These are phyloP conservation scores for Ptycholaimellus sp. DNA, from an alignment of 2,888 invertebrate genomes.

Conservation along the genomic window DNA sequence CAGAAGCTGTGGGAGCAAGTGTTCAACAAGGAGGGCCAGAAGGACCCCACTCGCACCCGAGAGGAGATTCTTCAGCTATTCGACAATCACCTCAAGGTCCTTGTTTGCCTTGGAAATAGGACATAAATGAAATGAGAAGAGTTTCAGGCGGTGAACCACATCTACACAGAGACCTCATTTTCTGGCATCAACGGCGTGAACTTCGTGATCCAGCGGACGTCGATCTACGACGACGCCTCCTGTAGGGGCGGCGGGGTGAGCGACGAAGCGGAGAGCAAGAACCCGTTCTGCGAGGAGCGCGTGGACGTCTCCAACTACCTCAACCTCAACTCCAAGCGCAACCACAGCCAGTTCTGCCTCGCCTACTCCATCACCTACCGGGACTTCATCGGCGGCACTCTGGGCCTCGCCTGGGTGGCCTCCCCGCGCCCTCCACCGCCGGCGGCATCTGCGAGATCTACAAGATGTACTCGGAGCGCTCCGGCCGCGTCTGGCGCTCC, in stretches of 20 bases:
- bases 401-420: conserved; percentile 96
- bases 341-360: conserved; percentile 92
- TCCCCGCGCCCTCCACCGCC: conserved; percentile 69
- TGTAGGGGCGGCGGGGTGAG: too few relatives aligned
- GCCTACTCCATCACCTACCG: conserved; percentile 98
- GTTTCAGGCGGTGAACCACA: conserved; percentile 93
- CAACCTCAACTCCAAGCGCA: conserved; percentile 80
- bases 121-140: too few relatives aligned
- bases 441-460: conserved; percentile 92
- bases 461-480: conserved; percentile 79
- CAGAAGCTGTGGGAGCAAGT: conserved; percentile 90
- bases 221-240: conserved; percentile 36
- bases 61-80: conserved; percentile 91
- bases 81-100: conserved; percentile 89
- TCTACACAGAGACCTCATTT: conserved; percentile 78
- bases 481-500: conserved; percentile 66
- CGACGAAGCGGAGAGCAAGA: too few relatives aligned
- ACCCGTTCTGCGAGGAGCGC: conserved; percentile 64
- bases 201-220: conserved; percentile 73
- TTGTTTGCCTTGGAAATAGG: too few relatives aligned
- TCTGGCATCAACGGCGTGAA: conserved; percentile 84
- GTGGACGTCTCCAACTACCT: conserved; percentile 97
- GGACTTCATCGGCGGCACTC: conserved; percentile 62
- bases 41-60: conserved; percentile 38
- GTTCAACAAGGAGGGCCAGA: conserved; percentile 35